Percentiles rank a stretch among this genome's conserved stretches.
Conservation (phyloP, 2,888 invertebrate genomes). For the Toxonevra muliebris region DNA sequence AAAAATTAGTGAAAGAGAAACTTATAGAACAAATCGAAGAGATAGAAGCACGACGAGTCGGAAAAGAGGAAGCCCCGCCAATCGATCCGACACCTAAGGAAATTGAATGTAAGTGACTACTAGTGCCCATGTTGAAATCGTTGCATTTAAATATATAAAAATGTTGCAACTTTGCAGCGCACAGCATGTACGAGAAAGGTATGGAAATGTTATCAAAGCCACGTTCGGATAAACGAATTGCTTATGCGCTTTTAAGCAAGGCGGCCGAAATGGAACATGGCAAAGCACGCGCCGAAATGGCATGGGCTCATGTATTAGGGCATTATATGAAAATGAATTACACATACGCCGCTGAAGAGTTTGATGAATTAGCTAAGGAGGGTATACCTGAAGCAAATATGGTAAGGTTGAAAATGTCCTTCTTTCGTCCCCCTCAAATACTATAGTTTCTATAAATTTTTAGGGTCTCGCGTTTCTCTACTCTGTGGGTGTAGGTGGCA, state of each 20-base stretch:
- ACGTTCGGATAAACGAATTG: conserved; percentile 75
- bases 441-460: conserved; percentile 35
- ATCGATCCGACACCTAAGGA: conserved; percentile 64
- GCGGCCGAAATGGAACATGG: conserved; percentile 84
- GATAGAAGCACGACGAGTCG: conserved; percentile 43
- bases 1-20: conserved; percentile 50
- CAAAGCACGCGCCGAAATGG: conserved; percentile 84
- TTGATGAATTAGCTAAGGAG: conserved; percentile 76
- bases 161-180: conserved; percentile 67
- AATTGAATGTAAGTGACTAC: conserved; percentile 69
- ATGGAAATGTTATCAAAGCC: conserved; percentile 77
- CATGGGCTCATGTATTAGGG: conserved; percentile 90
- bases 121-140: neutral
- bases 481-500: conserved; percentile 81
- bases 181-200: conserved; percentile 78
- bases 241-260: conserved; percentile 78
- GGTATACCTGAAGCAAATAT: conserved; percentile 92
- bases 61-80: conserved; percentile 46
- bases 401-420: conserved; percentile 65
- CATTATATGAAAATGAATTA: conserved; percentile 81
- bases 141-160: conserved; percentile 10
- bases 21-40: conserved; percentile 52
- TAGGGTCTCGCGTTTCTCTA: conserved; percentile 88
- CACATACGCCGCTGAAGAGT: conserved; percentile 77
- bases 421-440: neutral